phyloP scores from a whole-genome alignment of 2,888 invertebrate genomes.

The Nematopogon swammerdamellus region DNA sequence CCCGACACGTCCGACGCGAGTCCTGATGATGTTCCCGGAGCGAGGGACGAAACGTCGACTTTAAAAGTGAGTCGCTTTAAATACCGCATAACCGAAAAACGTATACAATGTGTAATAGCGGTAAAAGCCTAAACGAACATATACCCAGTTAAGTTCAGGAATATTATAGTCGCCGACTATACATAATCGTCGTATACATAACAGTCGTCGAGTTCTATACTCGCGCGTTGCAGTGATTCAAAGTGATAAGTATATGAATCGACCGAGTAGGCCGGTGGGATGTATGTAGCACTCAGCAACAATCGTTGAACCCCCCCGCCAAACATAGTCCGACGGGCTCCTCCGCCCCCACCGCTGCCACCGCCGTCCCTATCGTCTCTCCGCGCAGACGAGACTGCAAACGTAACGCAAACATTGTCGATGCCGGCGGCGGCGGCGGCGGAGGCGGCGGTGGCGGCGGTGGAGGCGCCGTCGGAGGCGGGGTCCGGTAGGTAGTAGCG shows the following conservation, averaged over 20 bases:
- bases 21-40: too few species aligned
- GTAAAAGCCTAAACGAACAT: too few species aligned
- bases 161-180: neutral
- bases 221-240: neutral
- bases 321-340: too few species aligned
- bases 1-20: too few species aligned
- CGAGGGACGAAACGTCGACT: too few species aligned
- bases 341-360: neutral
- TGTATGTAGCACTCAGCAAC: neutral
- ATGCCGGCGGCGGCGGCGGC: neutral
- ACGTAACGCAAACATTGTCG: neutral
- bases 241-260: neutral
- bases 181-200: too few species aligned
- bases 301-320: neutral
- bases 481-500: neutral
- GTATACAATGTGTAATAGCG: too few species aligned
- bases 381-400: neutral
- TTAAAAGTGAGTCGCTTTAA: too few species aligned
- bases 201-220: neutral
- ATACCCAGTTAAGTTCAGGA: neutral
- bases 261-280: neutral
- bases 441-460: too few species aligned
- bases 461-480: neutral
- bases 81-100: too few species aligned
- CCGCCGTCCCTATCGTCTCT: neutral